These are phyloP conservation scores for Erpobdella octoculata DNA, from an alignment of 2,888 invertebrate species.

Conservation along the genomic window DNA sequence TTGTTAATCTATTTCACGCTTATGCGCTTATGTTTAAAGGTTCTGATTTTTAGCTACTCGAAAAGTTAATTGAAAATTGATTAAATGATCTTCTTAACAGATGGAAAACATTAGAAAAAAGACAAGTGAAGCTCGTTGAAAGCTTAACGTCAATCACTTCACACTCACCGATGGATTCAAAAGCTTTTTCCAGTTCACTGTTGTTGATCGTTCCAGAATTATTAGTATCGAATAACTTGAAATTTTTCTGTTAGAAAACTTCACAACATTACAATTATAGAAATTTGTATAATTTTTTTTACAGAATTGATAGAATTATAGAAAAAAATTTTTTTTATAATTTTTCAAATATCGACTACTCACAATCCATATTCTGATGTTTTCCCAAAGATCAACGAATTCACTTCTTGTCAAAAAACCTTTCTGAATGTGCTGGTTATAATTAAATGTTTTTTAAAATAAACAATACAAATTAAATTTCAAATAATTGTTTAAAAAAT, in stretches of 20 bases:
- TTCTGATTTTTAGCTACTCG: no score
- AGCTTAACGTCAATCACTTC: no score
- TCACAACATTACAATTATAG: not conserved
- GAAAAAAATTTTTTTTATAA: no score
- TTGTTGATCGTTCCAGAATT: slow-evolving; percentile 20
- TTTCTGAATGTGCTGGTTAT: not conserved
- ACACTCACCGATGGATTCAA: slow-evolving; percentile 13
- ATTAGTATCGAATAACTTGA: slow-evolving; percentile 15
- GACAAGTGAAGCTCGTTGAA: no score
- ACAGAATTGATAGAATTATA: no score
- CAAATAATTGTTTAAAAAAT: no score
- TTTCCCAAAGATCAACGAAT: not conserved
- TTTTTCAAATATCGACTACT: not conserved
- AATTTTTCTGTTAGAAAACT: slow-evolving; percentile 15
- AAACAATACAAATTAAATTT: no score
- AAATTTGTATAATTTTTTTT: not conserved
- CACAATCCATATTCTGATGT: not conserved
- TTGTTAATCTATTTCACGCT: no score
- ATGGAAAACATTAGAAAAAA: no score
- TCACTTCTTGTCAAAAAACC: not conserved
- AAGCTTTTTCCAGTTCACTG: slow-evolving; percentile 12
- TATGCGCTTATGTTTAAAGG: no score
- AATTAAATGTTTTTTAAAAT: not conserved
- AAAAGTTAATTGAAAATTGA: no score
- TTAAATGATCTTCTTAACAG: no score